These are phyloP conservation scores for Merodon equestris DNA, from an alignment of 2,888 invertebrate genomes.

Conservation along the genomic window DNA sequence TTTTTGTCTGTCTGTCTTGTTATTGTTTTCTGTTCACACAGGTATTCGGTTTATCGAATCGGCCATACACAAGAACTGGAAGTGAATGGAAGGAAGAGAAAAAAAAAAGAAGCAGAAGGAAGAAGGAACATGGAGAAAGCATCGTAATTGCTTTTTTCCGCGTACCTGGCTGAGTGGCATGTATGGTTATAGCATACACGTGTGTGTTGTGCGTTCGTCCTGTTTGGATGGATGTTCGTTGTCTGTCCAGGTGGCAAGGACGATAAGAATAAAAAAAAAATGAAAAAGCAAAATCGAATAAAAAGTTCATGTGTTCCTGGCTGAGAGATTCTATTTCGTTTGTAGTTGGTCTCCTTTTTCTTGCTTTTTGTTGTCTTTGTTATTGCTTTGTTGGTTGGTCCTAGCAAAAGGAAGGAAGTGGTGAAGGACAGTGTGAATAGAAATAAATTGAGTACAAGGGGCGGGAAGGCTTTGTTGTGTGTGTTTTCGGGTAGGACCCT, in stretches of 20 bases:
- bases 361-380: background rate
- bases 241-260: constrained; percentile 53
- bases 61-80: too few species aligned
- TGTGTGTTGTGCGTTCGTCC: constrained; percentile 10
- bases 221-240: constrained; percentile 28
- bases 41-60: background rate
- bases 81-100: background rate
- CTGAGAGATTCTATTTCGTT: background rate
- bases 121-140: constrained; percentile 20
- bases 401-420: background rate
- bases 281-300: too few species aligned
- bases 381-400: background rate
- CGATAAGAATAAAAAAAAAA: constrained; percentile 26
- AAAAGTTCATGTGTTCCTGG: constrained; percentile 31
- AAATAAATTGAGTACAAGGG: background rate
- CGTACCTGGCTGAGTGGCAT: constrained; percentile 19
- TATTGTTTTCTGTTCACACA: constrained; percentile 8
- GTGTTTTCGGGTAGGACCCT: constrained; percentile 2
- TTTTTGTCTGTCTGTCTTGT: constrained; percentile 22
- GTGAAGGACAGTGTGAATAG: background rate
- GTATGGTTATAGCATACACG: background rate
- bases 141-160: constrained; percentile 43
- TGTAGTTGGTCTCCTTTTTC: too few species aligned
- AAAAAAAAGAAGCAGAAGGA: too few species aligned
- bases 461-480: background rate